phyloP scores from a whole-genome alignment of 2,113 vertebrate species.

The Polypterus senegalus region DNA sequence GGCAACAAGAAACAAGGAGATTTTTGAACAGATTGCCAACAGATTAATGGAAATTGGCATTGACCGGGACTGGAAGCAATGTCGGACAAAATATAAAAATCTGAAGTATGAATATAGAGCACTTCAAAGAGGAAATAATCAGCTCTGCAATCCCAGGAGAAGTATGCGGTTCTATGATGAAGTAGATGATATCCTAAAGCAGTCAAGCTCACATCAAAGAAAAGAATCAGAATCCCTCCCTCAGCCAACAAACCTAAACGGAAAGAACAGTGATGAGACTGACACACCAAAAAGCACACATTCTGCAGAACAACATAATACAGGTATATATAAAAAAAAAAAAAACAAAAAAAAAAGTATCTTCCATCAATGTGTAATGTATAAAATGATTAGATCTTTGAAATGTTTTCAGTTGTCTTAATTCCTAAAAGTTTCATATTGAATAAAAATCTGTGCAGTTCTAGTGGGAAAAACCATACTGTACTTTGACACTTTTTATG shows the following conservation, averaged over 20 bases:
- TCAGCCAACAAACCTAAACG: background rate
- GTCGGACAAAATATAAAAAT: slow-evolving; percentile 75
- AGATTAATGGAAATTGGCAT: slow-evolving; percentile 61
- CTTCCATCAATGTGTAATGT: too few relatives aligned
- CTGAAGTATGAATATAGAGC: slow-evolving; percentile 75
- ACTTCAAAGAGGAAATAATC: slow-evolving; percentile 61
- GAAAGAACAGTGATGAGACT: slow-evolving; percentile 5
- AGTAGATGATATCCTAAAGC: slow-evolving; percentile 61
- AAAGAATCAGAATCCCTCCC: background rate
- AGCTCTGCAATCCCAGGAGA: slow-evolving; percentile 44
- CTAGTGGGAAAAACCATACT: too few relatives aligned
- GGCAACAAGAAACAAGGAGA: slow-evolving; percentile 73
- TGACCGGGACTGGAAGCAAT: slow-evolving; percentile 79
- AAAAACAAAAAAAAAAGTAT: too few relatives aligned
- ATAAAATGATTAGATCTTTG: too few relatives aligned
- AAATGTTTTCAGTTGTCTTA: too few relatives aligned
- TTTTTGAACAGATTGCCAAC: slow-evolving; percentile 71
- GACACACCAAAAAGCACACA: background rate
- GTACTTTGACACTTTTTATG: too few relatives aligned
- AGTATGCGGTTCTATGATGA: slow-evolving; percentile 75
- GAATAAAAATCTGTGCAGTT: too few relatives aligned
- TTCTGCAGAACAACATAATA: slow-evolving; percentile 3
- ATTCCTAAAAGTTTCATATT: too few relatives aligned
- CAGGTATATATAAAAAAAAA: slow-evolving; percentile 1
- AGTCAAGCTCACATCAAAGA: background rate